Base-by-base conservation (phyloP, 2,797 vertebrate genomes). In the Protosalanx chinensis region DNA sequence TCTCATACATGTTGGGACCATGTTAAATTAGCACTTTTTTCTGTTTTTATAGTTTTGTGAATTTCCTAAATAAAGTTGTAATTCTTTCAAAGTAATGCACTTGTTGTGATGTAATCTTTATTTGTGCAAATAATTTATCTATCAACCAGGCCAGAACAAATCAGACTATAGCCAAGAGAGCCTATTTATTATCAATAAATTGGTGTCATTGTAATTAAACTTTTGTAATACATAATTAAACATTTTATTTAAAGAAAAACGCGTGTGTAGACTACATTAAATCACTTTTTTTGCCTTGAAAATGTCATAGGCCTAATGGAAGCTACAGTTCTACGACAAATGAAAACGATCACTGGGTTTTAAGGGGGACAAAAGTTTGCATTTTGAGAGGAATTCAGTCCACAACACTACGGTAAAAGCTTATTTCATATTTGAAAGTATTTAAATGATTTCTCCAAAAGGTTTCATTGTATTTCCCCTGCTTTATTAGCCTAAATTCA, bases 51-150 rank as follows among this genome's bases (percentile, higher is more conserved):
- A 88, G 87, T 74, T 90, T 90, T 89, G 88, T 91, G 85, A 91
- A 89, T 92, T 91, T 90, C 88, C 90, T 89, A n/a, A 93, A 93
- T 93, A 93, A 93, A 93, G 87, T 84, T 89, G 86, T 88, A 89
- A 88, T 89, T 90, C 84, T 84, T 89, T 84, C 64, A 73, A 90
- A 91, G 80, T 86, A 85, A 82, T 30, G 72, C 82, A 80, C 77
- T 84, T 82, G 83, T 85, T 84, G 68, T 86, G 85, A 84, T 79
- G 76, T 71, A 79, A 85, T 91, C 72, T 88, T 76, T 90, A 67
- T 79, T 76, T 67, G 66, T 76, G 58, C 73, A 61, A 12, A 64
- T 53, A 51, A 15, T 51, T 13, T 71, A 30, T n/a, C 51, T 1
- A 53, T 41, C 37, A n/a, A n/a, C 51, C 51, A 1, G 18, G 16